These are phyloP conservation scores for Labeo rohita DNA, from an alignment of 2,113 vertebrate species.

Conservation along the genomic window DNA sequence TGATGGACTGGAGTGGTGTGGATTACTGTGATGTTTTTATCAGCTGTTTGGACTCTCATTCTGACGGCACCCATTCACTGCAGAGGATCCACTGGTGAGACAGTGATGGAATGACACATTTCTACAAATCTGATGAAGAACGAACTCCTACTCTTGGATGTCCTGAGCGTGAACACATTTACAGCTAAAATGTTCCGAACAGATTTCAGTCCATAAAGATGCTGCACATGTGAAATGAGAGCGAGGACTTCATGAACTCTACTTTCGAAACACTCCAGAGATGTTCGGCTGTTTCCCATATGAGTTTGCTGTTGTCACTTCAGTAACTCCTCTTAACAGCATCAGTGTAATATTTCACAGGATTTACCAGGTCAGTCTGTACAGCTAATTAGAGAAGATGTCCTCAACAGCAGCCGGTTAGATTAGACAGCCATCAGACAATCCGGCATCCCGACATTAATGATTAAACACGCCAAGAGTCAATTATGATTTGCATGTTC, in stretches of 20 bases:
- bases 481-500: conserved; percentile 74
- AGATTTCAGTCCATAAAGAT: not conserved
- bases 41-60: no score
- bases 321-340: conserved; percentile 22
- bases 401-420: conserved; percentile 69
- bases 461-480: conserved; percentile 74
- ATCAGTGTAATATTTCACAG: conserved; percentile 48
- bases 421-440: conserved; percentile 64
- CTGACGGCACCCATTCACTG: no score
- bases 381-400: conserved; percentile 65
- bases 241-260: no score
- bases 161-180: no score
- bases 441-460: conserved; percentile 69
- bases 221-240: not conserved
- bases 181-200: no score
- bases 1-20: no score
- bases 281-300: not conserved
- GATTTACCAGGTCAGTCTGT: conserved; percentile 56
- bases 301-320: conserved; percentile 31
- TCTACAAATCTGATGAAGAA: not conserved
- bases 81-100: not conserved
- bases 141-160: no score
- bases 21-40: no score
- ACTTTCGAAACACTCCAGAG: not conserved
- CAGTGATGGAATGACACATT: not conserved